Evolutionary conservation across 2,888 invertebrate genomes (phyloP).

Genomic region (Pristionchus fissidentatus): DNA sequence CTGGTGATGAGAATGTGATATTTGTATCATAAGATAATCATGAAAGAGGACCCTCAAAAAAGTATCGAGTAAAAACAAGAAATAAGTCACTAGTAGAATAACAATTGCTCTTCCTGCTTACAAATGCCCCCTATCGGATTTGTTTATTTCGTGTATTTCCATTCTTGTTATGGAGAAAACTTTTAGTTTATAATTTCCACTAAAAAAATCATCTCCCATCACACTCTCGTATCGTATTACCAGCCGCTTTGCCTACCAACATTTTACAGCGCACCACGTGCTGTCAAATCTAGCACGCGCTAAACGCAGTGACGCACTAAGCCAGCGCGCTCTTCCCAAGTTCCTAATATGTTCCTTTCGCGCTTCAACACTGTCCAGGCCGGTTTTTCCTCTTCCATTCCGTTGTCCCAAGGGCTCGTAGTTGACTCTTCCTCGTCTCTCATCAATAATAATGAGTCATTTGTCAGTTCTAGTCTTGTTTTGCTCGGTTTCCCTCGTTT

Average conservation of each 20-base stretch:
- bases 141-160: too few relatives aligned
- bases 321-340: neutral
- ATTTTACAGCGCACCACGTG: neutral
- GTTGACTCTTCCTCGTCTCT: neutral
- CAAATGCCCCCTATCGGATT: too few relatives aligned
- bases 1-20: too few relatives aligned
- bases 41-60: too few relatives aligned
- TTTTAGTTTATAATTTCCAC: too few relatives aligned
- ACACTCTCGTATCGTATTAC: neutral
- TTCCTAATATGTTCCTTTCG: neutral
- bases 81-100: too few relatives aligned
- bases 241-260: neutral
- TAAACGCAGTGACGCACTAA: neutral
- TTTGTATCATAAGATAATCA: too few relatives aligned
- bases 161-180: too few relatives aligned
- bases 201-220: too few relatives aligned
- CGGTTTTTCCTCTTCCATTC: slow-evolving; percentile 5
- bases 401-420: too few relatives aligned
- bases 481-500: neutral
- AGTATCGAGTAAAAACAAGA: too few relatives aligned
- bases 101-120: too few relatives aligned
- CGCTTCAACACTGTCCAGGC: slow-evolving; percentile 1
- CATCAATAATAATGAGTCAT: neutral
- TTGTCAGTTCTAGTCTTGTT: neutral
- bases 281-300: neutral